A percentile compares a stretch with the other conserved stretches of the same genome.
Evolutionary conservation across 2,797 vertebrate species (phyloP).

Genomic region (Xenopus petersii): DNA sequence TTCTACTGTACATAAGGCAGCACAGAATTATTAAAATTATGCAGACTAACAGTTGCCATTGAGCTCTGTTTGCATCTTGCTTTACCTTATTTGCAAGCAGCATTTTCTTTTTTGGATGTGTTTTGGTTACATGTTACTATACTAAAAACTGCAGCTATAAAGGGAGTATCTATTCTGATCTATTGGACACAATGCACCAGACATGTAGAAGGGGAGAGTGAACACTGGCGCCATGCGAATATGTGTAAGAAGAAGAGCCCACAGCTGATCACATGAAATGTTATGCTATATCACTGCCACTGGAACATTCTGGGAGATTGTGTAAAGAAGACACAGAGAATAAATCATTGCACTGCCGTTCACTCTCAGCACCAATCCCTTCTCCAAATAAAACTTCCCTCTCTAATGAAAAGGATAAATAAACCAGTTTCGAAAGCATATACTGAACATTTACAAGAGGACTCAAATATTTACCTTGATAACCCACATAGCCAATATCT

Average conservation of each 20-base stretch:
- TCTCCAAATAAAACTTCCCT: conserved; percentile 54
- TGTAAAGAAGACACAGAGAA: background rate
- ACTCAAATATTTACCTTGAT: conserved; percentile 53
- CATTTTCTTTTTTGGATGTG: too few species aligned
- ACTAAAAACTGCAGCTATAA: too few species aligned
- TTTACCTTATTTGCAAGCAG: too few species aligned
- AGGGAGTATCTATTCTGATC: too few species aligned
- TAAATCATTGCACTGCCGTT: conserved; percentile 55
- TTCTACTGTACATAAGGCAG: too few species aligned
- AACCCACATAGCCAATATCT: conserved; percentile 52
- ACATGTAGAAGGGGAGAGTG: too few species aligned
- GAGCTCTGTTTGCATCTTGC: too few species aligned
- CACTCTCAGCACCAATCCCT: conserved; percentile 49
- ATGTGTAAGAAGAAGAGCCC: conserved; percentile 36
- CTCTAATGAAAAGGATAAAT: conserved; percentile 59
- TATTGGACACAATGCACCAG: too few species aligned
- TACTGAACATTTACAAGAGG: conserved; percentile 44
- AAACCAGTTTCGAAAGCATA: conserved; percentile 50
- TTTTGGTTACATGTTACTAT: background rate
- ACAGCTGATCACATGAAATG: conserved; percentile 37
- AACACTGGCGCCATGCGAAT: accelerated
- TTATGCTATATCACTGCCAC: conserved; percentile 36
- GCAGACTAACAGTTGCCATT: too few species aligned
- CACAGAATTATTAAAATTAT: too few species aligned
- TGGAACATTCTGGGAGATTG: background rate